Conservation (phyloP, 1,140 invertebrate species). For the Hylaeus volcanicus region DNA sequence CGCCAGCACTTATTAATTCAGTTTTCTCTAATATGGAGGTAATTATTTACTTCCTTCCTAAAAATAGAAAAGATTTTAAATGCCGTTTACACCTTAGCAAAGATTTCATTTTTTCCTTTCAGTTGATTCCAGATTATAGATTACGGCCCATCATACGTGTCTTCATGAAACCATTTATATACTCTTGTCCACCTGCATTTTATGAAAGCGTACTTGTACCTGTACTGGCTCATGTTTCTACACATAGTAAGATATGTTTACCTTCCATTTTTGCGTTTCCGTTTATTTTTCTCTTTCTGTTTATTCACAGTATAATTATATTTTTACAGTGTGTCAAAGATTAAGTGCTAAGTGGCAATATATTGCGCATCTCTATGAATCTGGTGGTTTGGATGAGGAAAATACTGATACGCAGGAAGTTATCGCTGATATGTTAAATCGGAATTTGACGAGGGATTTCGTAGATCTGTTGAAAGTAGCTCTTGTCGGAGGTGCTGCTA, state of each 20-base stretch:
- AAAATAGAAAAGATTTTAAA: not conserved
- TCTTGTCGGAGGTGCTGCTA: conserved; percentile 81
- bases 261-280: not conserved
- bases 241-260: conserved; percentile 84
- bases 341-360: conserved; percentile 90
- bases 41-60: conserved; percentile 46
- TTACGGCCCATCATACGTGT: conserved; percentile 90
- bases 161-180: conserved; percentile 92
- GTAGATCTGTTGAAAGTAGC: conserved; percentile 89
- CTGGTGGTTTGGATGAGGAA: conserved; percentile 88
- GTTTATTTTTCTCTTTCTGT: not conserved
- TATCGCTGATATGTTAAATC: conserved; percentile 92
- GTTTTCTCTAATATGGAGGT: conserved; percentile 87
- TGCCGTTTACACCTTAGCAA: not conserved
- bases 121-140: conserved; percentile 91
- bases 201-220: conserved; percentile 89
- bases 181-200: conserved; percentile 89
- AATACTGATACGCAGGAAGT: conserved; percentile 92
- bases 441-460: conserved; percentile 93
- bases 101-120: conserved; percentile 51
- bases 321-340: conserved; percentile 86
- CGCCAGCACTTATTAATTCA: conserved; percentile 83
- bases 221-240: conserved; percentile 87
- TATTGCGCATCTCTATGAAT: conserved; percentile 87
- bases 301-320: not conserved